Evolutionary conservation across 2,113 vertebrate species (phyloP).

Genomic region (Nannobrachium achirus): DNA sequence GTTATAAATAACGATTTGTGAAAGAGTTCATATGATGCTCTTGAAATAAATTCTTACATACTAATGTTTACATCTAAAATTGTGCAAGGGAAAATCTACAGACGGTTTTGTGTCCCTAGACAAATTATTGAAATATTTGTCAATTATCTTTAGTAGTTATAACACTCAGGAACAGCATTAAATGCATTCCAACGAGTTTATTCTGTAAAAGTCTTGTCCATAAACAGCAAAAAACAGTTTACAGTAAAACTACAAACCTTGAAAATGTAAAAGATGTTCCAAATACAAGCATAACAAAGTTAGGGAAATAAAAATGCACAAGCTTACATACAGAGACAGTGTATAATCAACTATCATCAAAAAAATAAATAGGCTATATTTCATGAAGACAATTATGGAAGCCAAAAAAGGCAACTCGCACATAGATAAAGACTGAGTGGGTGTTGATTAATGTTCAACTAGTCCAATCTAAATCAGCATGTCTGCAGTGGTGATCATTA

Average conservation of each 20-base stretch:
- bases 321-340: slow-evolving; percentile 55
- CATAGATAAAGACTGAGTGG: slow-evolving; percentile 29
- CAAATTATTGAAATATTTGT: no score
- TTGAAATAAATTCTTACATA: no score
- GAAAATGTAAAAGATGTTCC: slow-evolving; percentile 88
- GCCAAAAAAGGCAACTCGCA: slow-evolving; percentile 43
- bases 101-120: no score
- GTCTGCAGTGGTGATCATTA: neutral
- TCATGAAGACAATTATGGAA: slow-evolving; percentile 60
- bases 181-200: slow-evolving; percentile 94
- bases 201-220: slow-evolving; percentile 89
- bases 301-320: slow-evolving; percentile 65
- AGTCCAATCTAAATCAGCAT: slow-evolving; percentile 1
- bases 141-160: no score
- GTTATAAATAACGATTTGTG: no score
- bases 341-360: slow-evolving; percentile 80
- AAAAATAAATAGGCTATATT: slow-evolving; percentile 75
- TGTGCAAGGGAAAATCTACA: no score
- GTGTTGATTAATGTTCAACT: slow-evolving; percentile 1
- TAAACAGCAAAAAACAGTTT: slow-evolving; percentile 92
- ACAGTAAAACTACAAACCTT: slow-evolving; percentile 94
- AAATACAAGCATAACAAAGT: slow-evolving; percentile 87
- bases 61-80: no score
- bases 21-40: no score
- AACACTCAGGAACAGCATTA: neutral